These are phyloP conservation scores for Sepiola atlantica DNA, from an alignment of 2,888 invertebrate genomes.

Conservation along the genomic window DNA sequence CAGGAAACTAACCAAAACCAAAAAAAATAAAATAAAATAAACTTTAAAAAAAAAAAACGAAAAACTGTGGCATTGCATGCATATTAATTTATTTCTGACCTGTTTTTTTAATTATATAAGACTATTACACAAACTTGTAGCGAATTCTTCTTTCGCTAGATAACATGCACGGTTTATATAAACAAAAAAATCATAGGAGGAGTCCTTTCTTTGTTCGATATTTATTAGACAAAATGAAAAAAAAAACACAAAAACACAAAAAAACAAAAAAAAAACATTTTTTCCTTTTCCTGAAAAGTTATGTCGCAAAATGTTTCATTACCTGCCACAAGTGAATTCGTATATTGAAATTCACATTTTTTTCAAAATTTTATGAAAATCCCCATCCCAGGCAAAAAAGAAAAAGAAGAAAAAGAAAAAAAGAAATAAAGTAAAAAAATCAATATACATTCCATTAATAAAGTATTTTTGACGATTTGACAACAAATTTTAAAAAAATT, in stretches of 20 bases:
- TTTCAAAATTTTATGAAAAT: slow-evolving; percentile 37
- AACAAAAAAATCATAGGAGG: not conserved
- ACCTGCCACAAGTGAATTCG: slow-evolving; percentile 40
- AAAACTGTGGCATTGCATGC: slow-evolving; percentile 40
- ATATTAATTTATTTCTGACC: slow-evolving; percentile 22
- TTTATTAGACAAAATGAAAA: not conserved
- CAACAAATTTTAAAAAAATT: not conserved
- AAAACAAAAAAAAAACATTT: not conserved
- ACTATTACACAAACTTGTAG: slow-evolving; percentile 32
- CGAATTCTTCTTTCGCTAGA: slow-evolving; percentile 33
- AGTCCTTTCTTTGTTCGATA: slow-evolving; percentile 36
- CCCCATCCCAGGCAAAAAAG: slow-evolving; percentile 35
- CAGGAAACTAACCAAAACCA: not conserved
- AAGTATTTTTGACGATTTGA: slow-evolving; percentile 43
- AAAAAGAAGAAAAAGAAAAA: not conserved
- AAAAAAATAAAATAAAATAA: no score
- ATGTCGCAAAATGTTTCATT: slow-evolving; percentile 36
- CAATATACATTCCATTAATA: slow-evolving; percentile 42
- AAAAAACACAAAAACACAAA: not conserved
- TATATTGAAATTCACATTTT: slow-evolving; percentile 37
- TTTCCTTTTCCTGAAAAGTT: not conserved
- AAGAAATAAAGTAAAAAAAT: not conserved
- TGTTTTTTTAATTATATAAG: slow-evolving; percentile 37
- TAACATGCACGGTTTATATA: slow-evolving; percentile 33
- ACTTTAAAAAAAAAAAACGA: no score